These are phyloP conservation scores for Muscina levida DNA, from an alignment of 2,888 invertebrate species.

Conservation along the genomic window DNA sequence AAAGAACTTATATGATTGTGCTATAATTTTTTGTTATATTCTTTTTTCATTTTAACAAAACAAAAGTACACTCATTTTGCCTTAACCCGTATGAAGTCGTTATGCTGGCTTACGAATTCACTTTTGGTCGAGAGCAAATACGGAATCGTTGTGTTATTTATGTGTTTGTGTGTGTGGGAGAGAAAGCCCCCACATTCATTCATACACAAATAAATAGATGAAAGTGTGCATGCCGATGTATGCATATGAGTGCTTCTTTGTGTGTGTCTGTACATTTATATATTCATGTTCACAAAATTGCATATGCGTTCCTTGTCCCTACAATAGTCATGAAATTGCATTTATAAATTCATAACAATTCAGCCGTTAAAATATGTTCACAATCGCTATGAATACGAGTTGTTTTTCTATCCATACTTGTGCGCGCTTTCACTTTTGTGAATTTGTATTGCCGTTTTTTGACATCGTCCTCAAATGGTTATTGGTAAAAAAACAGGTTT, in stretches of 20 bases:
- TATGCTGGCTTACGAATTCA: conserved; percentile 17
- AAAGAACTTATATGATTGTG: conserved; percentile 22
- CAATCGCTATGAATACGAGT: conserved; percentile 21
- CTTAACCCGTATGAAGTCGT: conserved; percentile 14
- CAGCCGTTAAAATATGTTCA: conserved; percentile 33
- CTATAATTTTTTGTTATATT: neutral
- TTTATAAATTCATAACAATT: conserved; percentile 45
- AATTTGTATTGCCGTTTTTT: no score
- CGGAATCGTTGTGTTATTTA: neutral
- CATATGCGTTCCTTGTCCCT: conserved; percentile 13
- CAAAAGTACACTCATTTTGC: conserved; percentile 18
- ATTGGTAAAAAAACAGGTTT: no score
- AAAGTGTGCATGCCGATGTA: no score
- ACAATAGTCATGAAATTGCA: conserved; percentile 31
- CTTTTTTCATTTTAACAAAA: neutral
- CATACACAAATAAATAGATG: no score
- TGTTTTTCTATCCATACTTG: no score
- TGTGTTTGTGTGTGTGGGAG: neutral
- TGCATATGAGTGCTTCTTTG: no score
- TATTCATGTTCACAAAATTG: neutral
- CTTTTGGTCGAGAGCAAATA: no score
- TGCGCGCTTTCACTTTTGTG: no score
- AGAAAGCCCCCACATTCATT: neutral
- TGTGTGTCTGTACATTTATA: no score
- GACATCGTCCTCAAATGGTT: no score